Evolutionary conservation across 2,113 vertebrate species (phyloP).

Genomic region (Nanorana parkeri): DNA sequence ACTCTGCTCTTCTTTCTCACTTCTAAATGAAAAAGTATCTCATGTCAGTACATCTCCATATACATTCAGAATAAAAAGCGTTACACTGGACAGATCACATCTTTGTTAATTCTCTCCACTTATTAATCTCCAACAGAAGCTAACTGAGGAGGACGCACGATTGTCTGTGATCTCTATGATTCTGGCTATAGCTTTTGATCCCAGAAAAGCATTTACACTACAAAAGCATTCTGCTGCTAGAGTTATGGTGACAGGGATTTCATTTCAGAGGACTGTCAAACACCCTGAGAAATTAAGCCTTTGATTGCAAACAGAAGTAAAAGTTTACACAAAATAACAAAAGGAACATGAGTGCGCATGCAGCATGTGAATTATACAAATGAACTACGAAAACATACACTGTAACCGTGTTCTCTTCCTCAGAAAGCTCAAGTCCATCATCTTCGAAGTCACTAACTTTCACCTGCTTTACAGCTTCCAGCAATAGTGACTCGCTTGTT

Average conservation of each 20-base stretch:
- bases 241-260: too few relatives aligned
- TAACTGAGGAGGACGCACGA: too few relatives aligned
- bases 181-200: too few relatives aligned
- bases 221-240: too few relatives aligned
- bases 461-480: conserved; percentile 95
- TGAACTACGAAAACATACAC: conserved; percentile 69
- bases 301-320: conserved; percentile 10
- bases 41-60: neutral
- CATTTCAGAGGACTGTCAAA: too few relatives aligned
- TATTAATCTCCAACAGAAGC: too few relatives aligned
- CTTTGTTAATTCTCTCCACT: too few relatives aligned
- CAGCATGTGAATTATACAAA: neutral
- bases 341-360: neutral
- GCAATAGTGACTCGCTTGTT: conserved; percentile 85
- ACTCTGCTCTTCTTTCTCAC: conserved; percentile 85
- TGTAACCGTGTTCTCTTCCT: conserved; percentile 80
- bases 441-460: conserved; percentile 95
- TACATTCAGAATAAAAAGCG: too few relatives aligned
- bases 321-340: neutral
- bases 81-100: too few relatives aligned
- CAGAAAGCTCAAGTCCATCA: conserved; percentile 89
- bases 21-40: conserved; percentile 67
- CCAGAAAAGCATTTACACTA: too few relatives aligned
- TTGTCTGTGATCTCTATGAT: too few relatives aligned
- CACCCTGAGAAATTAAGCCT: neutral